Base-by-base conservation (phyloP, 1,140 invertebrate genomes). In the Lepidurus arcticus region DNA sequence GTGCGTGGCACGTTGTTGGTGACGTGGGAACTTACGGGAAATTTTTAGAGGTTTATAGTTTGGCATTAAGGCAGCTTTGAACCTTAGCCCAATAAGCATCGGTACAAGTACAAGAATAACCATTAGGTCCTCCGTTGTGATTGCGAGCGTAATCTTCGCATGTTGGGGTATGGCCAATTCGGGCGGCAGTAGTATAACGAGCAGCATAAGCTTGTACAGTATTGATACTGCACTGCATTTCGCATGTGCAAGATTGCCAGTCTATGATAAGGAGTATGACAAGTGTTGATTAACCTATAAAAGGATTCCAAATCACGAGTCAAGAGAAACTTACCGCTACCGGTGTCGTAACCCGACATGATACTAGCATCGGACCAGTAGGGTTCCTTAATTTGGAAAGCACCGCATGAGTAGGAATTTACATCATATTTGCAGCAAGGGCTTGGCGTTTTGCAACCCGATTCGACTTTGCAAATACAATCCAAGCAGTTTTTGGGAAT, bases 121-220 rank as follows among this genome's bases (percentile, higher is more conserved):
- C 74, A 26, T 44, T 75, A 26, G 74, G 74, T n/a, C 74, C 74
- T 42, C 74, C 74, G 43, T 75, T 75, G 24, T 75, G 74, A 16
- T 43, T 75, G 24, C 74, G 74, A 44, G 74, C 74, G 43, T 75
- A 75, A 21, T 75, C 74, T 75, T 75, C 74, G 43, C 74, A 75
- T 5, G 74, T 75, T 13, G 74, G 74, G 24, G 74, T 75, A 26
- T 75, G 74, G 43, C 74, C 74, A 42, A 75, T 42, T 16, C 43
- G 43, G 24, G 42, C 4, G n/a, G 42, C 74, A 26, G 42, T 42
- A 44, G 74, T 44, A 26, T 75, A 75, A 16, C 74, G 74, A 11
- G 74, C 74, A 42, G 43, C 43, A 26, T 75, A 75, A 26, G 74
- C 74, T 44, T 75, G 74, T 16, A 75, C 74, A 44, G 74, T 75